Conservation (phyloP, 2,113 vertebrate genomes). For the Coturnix japonica region DNA sequence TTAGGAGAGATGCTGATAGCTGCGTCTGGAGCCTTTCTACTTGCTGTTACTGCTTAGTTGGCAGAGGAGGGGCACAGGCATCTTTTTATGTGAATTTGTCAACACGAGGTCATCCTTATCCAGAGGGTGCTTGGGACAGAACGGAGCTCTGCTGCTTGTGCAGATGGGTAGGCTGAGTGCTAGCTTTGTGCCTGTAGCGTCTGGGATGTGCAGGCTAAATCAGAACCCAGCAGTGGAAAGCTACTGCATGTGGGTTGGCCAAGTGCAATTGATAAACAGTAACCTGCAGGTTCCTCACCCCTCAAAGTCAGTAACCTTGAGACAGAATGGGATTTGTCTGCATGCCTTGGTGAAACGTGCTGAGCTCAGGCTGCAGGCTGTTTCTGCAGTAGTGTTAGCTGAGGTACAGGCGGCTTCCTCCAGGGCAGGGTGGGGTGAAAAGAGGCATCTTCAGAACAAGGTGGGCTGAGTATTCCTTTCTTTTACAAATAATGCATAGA, state of each 20-base stretch:
- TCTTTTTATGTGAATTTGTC: neutral
- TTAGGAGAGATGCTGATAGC: neutral
- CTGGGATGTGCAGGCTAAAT: neutral
- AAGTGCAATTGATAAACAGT: rapidly evolving
- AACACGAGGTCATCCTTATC: neutral
- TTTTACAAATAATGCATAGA: neutral
- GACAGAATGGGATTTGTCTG: neutral
- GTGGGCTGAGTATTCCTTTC: constrained; percentile 39
- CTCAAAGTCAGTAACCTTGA: neutral
- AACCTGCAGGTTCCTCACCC: neutral
- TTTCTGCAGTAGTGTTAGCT: neutral
- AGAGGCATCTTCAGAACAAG: too few relatives aligned
- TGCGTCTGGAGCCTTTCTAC: neutral
- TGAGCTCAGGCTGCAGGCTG: neutral
- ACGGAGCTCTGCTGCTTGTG: neutral
- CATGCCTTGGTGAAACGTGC: neutral
- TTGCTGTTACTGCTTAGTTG: neutral
- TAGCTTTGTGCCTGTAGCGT: neutral
- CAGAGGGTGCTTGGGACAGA: neutral
- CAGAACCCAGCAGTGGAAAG: neutral
- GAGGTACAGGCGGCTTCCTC: neutral
- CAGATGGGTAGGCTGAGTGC: neutral
- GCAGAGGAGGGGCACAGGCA: neutral
- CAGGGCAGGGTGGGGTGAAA: neutral
- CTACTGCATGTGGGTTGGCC: neutral